Conservation (phyloP, 2,113 vertebrate genomes). For the Eulemur macaco region DNA sequence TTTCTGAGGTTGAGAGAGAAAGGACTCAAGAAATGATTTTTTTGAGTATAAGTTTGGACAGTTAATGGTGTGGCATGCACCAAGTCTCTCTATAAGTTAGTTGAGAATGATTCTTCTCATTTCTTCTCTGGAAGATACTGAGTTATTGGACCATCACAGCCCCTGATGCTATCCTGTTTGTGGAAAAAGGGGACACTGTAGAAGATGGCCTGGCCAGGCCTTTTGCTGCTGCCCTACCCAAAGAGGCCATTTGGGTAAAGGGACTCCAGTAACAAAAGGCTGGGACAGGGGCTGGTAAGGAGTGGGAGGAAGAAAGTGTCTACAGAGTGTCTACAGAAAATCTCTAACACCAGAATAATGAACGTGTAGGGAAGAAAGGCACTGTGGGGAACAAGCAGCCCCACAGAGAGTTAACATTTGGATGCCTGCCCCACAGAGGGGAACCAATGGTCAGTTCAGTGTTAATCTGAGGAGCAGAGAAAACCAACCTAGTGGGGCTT, state of each 20-base stretch:
- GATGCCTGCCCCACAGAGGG: neutral
- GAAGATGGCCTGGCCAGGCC: neutral
- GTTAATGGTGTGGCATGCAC: neutral
- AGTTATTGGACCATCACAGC: neutral
- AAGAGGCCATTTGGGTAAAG: neutral
- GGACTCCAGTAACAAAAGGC: neutral
- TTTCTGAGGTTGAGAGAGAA: neutral
- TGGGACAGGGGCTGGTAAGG: neutral
- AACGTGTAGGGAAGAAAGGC: neutral
- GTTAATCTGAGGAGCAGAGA: neutral
- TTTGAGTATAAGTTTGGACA: neutral
- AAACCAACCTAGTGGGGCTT: neutral
- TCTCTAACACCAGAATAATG: neutral
- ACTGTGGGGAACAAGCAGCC: neutral
- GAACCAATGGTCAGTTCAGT: neutral
- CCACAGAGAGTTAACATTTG: neutral
- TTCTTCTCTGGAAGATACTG: neutral
- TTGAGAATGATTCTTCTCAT: neutral
- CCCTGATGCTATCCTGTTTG: neutral
- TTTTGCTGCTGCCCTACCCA: neutral
- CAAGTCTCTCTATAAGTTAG: neutral
- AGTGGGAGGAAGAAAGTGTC: neutral
- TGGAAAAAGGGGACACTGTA: neutral
- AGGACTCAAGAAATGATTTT: neutral
- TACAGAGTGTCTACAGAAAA: neutral